Percentiles rank a stretch among this genome's conserved stretches.
Evolutionary conservation across 2,888 invertebrate genomes (phyloP).

Genomic region (Silvanus unidentatus): DNA sequence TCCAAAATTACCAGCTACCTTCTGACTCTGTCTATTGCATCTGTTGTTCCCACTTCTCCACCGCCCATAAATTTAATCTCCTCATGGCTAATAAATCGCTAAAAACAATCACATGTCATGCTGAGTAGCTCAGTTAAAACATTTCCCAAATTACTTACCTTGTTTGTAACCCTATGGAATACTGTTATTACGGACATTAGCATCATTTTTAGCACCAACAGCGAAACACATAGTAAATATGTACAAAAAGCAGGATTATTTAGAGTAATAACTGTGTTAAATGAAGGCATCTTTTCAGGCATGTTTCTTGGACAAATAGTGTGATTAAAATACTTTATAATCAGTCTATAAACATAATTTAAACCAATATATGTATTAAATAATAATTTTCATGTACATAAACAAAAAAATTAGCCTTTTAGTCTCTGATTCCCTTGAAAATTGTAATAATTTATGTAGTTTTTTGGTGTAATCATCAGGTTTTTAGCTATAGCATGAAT

Average conservation of each 20-base stretch:
- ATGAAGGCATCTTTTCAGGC: too few species aligned
- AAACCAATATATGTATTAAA: too few species aligned
- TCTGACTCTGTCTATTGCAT: conserved; percentile 48
- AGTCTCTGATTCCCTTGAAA: too few species aligned
- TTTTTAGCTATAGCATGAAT: too few species aligned
- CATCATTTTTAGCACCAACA: conserved; percentile 42
- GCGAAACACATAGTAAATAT: conserved; percentile 38
- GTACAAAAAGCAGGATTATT: conserved; percentile 35
- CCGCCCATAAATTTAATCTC: conserved; percentile 39
- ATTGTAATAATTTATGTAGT: too few species aligned
- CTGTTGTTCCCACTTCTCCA: conserved; percentile 34
- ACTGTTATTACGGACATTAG: conserved; percentile 41
- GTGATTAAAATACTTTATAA: too few species aligned
- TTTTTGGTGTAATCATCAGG: too few species aligned
- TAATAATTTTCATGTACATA: too few species aligned
- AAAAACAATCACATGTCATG: conserved; percentile 8
- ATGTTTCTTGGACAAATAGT: too few species aligned
- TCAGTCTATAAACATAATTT: too few species aligned
- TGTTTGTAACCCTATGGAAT: conserved; percentile 35
- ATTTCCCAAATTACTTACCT: conserved; percentile 23
- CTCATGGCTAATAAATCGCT: conserved; percentile 52
- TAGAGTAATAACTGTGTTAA: not conserved
- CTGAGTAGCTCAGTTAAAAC: not conserved
- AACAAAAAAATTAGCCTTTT: too few species aligned
- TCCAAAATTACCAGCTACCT: conserved; percentile 28